Percentiles rank a stretch among this genome's conserved stretches.
These are phyloP conservation scores for Dryas iulia DNA, from an alignment of 1,140 invertebrate genomes.

Conservation along the genomic window DNA sequence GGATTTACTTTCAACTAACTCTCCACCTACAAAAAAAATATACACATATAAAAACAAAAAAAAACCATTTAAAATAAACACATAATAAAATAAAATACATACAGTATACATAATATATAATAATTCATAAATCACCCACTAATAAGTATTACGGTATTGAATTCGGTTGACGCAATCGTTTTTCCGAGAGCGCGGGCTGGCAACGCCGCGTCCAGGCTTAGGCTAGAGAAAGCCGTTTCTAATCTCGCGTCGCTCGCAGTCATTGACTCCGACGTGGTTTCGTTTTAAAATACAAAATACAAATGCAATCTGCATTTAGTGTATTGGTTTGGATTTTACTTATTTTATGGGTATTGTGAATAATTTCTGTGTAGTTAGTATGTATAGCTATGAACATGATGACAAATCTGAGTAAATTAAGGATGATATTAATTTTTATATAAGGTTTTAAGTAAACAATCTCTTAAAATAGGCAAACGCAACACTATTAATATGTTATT, in stretches of 20 bases:
- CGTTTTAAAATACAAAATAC: constrained; percentile 44
- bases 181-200: constrained; percentile 45
- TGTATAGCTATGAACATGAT: not conserved
- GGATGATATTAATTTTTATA: too few species aligned
- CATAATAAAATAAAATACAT: too few species aligned
- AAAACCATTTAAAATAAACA: not conserved
- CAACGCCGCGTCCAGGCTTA: constrained; percentile 59
- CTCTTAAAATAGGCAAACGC: too few species aligned
- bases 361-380: not conserved
- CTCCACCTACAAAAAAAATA: too few species aligned
- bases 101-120: too few species aligned
- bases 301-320: constrained; percentile 25
- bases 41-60: not conserved
- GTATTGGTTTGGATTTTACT: not conserved
- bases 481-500: too few species aligned
- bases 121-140: not conserved
- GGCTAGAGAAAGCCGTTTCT: constrained; percentile 71
- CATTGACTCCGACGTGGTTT: constrained; percentile 64
- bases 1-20: too few species aligned
- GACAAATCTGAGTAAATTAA: too few species aligned
- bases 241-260: constrained; percentile 67
- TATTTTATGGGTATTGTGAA: not conserved
- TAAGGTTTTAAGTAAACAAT: too few species aligned
- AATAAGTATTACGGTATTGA: constrained; percentile 22
- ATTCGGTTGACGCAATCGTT: constrained; percentile 34